Evolutionary conservation across 1,140 invertebrate genomes (phyloP), one percentile per base, ranked within the genome.

Genomic region (Bombyx mandarina): DNA sequence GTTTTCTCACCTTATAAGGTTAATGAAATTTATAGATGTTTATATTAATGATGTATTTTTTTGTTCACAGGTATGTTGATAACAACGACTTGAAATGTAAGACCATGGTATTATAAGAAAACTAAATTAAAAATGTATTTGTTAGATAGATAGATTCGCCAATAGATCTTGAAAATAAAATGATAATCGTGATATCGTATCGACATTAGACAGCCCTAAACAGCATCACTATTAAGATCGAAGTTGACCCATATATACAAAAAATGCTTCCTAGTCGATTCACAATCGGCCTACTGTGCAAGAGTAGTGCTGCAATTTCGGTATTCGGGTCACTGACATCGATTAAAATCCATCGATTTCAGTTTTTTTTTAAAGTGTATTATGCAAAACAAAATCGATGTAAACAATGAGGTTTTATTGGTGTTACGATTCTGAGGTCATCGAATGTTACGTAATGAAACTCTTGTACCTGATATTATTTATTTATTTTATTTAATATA

Each of bases 301-400:
- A 63, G 61, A 53, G 62, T 67, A 57, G 54, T 62, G 57, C 60
- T 62, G 63, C 53, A 67, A 66, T 60, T 67, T 64, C 65, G 77
- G 77, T 80, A 80, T 83, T 79, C 79, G 62, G 75, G 75, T 71
- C 80, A 73, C 77, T 73, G 74, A 75, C 80, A 77, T 67, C 69
- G 62, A 44, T 44, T 35, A 8, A 53, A 43, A 43, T 44, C 43
- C 44, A 9, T 45, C 43, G 52, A 53, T 35, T 43, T 43, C 43
- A 43, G 43, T 12, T 53, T 53, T 53, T 43, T 35, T 7, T 35
- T 4, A 50, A n/a, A n/a, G 22, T 8, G 47, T 18, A 50, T 50
- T 50, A 50, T 50, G 49, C 42, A 50, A 50, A 50, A 26, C 12
- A 18, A 18, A 35, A 26, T 22, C 18, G 18, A 50, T 26, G 18